phyloP scores from a whole-genome alignment of 2,888 invertebrate genomes.

The Ryuthela nishihirai region DNA sequence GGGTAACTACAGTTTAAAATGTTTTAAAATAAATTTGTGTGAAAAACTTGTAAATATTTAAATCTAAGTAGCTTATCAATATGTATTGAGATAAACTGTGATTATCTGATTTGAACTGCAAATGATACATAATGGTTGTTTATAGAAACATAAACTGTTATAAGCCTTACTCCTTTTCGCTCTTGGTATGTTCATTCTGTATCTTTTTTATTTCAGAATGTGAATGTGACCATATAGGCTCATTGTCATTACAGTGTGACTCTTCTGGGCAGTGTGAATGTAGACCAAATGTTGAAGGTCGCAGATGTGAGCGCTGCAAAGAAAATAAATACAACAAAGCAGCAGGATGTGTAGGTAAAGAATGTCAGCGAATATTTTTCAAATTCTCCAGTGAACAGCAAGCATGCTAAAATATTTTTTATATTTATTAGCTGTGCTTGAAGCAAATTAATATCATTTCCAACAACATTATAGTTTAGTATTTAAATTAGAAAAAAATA shows the following conservation, averaged over 20 bases:
- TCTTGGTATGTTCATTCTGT: neutral
- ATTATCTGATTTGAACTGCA: no score
- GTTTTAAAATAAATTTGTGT: no score
- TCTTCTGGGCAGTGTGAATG: slow-evolving; percentile 74
- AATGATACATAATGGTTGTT: no score
- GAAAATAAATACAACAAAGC: slow-evolving; percentile 93
- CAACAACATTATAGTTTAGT: no score
- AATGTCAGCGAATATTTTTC: neutral
- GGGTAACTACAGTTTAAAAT: no score
- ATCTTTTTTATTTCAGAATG: slow-evolving; percentile 57
- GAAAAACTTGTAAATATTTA: no score
- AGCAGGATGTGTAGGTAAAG: slow-evolving; percentile 60
- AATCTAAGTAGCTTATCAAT: no score
- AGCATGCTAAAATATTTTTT: neutral
- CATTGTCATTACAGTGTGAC: slow-evolving; percentile 81
- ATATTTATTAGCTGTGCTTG: no score
- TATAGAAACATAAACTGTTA: no score
- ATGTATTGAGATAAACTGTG: no score
- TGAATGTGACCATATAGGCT: slow-evolving; percentile 85
- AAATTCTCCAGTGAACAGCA: neutral
- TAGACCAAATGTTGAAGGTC: slow-evolving; percentile 71
- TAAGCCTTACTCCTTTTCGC: neutral
- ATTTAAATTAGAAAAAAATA: no score
- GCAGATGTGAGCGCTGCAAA: slow-evolving; percentile 90
- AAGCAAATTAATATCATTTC: no score